Conservation (phyloP, 1,140 invertebrate species). For the Prorops nasuta region DNA sequence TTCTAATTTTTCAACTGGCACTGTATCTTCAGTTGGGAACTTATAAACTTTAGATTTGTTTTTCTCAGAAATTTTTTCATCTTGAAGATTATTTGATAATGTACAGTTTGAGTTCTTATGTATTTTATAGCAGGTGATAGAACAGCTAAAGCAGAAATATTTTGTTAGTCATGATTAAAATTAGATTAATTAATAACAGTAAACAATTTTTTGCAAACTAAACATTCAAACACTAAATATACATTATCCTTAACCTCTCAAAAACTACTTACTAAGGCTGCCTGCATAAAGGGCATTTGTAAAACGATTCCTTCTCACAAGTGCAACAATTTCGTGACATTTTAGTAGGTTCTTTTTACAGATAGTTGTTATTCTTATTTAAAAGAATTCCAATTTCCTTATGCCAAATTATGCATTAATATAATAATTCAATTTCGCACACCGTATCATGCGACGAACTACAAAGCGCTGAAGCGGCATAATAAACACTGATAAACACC, state of each 20-base stretch:
- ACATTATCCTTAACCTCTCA: neutral
- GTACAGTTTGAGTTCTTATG: neutral
- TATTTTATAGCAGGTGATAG: neutral
- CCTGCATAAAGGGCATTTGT: neutral
- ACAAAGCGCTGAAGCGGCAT: no score
- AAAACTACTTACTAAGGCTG: neutral
- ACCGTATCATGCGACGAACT: no score
- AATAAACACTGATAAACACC: no score
- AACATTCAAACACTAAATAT: no score
- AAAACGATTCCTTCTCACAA: neutral
- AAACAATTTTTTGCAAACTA: no score
- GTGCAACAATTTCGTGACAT: neutral
- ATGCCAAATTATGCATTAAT: no score
- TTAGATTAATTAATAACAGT: no score
- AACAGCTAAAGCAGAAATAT: neutral
- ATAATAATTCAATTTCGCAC: no score
- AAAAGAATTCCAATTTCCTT: no score
- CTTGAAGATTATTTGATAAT: neutral
- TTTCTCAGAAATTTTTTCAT: neutral
- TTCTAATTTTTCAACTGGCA: neutral
- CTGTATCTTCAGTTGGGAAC: neutral
- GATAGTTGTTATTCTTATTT: no score
- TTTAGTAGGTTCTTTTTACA: neutral
- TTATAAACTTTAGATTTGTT: neutral
- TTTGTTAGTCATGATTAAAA: neutral